Base-by-base conservation (phyloP, 1,140 invertebrate species). In the Papilio polytes region DNA sequence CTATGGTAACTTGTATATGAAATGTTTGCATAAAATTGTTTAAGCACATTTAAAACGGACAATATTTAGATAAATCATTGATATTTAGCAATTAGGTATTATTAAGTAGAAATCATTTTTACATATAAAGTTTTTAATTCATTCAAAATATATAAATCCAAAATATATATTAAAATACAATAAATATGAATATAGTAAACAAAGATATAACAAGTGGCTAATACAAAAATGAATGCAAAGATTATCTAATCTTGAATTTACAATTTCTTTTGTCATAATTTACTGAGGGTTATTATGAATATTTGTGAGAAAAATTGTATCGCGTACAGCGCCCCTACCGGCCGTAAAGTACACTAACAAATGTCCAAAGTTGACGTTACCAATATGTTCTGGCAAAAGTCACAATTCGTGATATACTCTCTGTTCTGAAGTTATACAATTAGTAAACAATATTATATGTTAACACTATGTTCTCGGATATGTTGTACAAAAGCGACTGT, bases 1-100 rank as follows among this genome's bases (percentile, higher is more conserved):
- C 59, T 63, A 63, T 26, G 59, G 59, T 63, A 63, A 63, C 59
- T 63, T 26, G 22, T 22, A 2, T 63, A 78, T 48, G 70, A 56
- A 41, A 56, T 41, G 1, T 10, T 80, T 46, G 10, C 8, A 48
- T 53, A 22, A 31, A 22, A 26, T 51, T 12, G 20, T 51, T 31
- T 51, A 48, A 51, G 22, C n/a, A 74, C 73, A 46, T 26, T 48
- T 20, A 26, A 63, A 63, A 26, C 59, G 59, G 22, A 10, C 8
- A 22, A 26, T 59, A 22, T 9, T 59, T 59, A 9, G 7, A 20
- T 26, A 66, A 20, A 66, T 66, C 26, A 66, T 31, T 36, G 1
- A 31, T 10, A 26, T 63, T 63, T 26, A 63, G 26, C 26, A 15
- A 31, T 70, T 76, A 31, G 12, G 6, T 53, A 53, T 51, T 41